Evolutionary conservation across 1,140 invertebrate genomes (phyloP).

Genomic region (Macrobrachium rosenbergii): DNA sequence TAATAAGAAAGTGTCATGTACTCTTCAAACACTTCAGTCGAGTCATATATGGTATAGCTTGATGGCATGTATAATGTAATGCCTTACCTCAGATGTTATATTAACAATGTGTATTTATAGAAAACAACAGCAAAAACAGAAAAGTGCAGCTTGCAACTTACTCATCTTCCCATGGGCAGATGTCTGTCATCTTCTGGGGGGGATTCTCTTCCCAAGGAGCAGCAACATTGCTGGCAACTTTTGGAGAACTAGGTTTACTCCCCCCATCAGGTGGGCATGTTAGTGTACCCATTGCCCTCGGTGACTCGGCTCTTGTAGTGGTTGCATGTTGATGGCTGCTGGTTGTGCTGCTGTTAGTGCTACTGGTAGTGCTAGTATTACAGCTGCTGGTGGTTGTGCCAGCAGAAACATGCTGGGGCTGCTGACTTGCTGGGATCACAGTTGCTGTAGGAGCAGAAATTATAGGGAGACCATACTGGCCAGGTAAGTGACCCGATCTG

Average conservation of each 20-base stretch:
- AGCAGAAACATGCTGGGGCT: slow-evolving; percentile 26
- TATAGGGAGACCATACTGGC: slow-evolving; percentile 61
- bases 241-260: slow-evolving; percentile 60
- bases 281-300: slow-evolving; percentile 39
- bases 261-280: slow-evolving; percentile 53
- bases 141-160: slow-evolving; percentile 57
- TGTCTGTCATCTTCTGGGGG: slow-evolving; percentile 62
- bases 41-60: too few species aligned
- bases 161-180: slow-evolving; percentile 68
- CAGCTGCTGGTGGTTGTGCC: slow-evolving; percentile 47
- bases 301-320: slow-evolving; percentile 29
- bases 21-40: too few species aligned
- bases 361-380: slow-evolving; percentile 37
- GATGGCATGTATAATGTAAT: too few species aligned
- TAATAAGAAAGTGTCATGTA: too few species aligned
- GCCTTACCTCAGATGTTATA: slow-evolving; percentile 48
- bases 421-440: slow-evolving; percentile 14
- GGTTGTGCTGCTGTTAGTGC: slow-evolving; percentile 37
- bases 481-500: slow-evolving; percentile 57
- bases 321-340: slow-evolving; percentile 13
- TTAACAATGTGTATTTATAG: neutral
- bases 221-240: slow-evolving; percentile 46
- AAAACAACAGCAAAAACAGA: slow-evolving; percentile 65
- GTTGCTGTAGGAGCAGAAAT: slow-evolving; percentile 20
- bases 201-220: slow-evolving; percentile 54